Evolutionary conservation across 2,888 invertebrate genomes (phyloP).

Genomic region (Eristalis arbustorum): DNA sequence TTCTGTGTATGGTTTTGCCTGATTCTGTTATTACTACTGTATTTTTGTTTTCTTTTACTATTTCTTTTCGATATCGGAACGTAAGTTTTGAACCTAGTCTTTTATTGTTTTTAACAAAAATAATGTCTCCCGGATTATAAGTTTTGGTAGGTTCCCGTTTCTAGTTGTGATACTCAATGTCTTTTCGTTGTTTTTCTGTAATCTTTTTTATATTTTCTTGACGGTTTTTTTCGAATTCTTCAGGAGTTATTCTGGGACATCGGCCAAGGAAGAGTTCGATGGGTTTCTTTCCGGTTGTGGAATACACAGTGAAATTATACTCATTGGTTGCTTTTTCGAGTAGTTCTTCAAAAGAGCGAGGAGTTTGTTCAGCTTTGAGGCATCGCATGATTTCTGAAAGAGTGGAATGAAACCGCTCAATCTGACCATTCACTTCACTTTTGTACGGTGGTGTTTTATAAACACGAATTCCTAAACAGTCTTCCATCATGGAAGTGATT

Average conservation of each 20-base stretch:
- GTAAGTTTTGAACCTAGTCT: neutral
- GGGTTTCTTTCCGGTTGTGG: neutral
- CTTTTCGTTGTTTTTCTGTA: neutral
- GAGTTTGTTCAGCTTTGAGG: neutral
- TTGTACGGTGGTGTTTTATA: neutral
- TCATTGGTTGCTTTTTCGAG: no score
- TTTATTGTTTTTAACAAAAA: neutral
- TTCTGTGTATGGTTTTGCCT: neutral
- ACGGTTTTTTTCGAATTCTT: neutral
- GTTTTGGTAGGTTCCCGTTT: neutral
- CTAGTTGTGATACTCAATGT: no score
- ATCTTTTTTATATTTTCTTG: neutral
- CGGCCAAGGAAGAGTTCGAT: neutral
- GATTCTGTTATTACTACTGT: slow-evolving; percentile 9
- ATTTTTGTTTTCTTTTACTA: slow-evolving; percentile 11
- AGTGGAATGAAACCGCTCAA: neutral
- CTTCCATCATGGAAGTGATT: neutral
- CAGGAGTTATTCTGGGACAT: neutral
- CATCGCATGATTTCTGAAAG: neutral
- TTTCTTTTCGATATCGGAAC: neutral
- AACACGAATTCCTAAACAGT: neutral
- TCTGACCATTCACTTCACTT: neutral
- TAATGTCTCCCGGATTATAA: neutral
- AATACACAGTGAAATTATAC: no score
- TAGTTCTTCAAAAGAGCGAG: no score